Conservation (phyloP, 2,113 vertebrate genomes). For the Labeo rohita region DNA sequence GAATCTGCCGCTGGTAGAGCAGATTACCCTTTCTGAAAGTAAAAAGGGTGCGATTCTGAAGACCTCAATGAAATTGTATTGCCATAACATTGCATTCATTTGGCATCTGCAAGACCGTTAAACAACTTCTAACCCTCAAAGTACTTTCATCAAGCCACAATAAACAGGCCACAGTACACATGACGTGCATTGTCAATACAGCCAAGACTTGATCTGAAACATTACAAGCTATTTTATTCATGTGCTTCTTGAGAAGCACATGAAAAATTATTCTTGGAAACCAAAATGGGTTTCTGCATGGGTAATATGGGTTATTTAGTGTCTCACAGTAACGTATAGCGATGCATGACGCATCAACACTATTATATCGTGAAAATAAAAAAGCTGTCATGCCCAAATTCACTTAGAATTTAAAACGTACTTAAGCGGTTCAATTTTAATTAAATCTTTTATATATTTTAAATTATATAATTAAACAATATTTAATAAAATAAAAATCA, state of each 20-base stretch:
- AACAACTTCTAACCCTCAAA: slow-evolving; percentile 41
- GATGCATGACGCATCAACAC: neutral
- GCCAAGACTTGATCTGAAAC: slow-evolving; percentile 51
- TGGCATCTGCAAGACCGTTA: slow-evolving; percentile 23
- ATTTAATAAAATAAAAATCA: too few species aligned
- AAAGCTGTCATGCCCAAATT: too few species aligned
- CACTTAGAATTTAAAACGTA: too few species aligned
- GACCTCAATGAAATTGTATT: neutral
- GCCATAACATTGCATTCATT: neutral
- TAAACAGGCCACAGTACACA: slow-evolving; percentile 25
- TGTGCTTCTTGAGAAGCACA: neutral
- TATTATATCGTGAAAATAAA: neutral
- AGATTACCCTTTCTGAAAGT: neutral
- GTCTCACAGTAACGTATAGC: neutral
- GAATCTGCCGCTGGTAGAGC: neutral
- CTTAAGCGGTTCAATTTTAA: too few species aligned
- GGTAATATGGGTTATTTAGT: slow-evolving; percentile 7
- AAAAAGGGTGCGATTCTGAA: neutral
- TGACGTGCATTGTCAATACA: slow-evolving; percentile 34
- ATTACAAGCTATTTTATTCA: slow-evolving; percentile 56
- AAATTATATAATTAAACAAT: too few species aligned
- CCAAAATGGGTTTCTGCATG: neutral
- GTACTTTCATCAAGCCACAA: slow-evolving; percentile 47
- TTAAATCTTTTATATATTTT: too few species aligned
- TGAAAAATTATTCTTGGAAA: slow-evolving; percentile 48